A percentile compares a stretch with the other conserved stretches of the same genome.
These are phyloP conservation scores for Cyphomyrmex costatus DNA, from an alignment of 1,140 invertebrate species.

Conservation along the genomic window DNA sequence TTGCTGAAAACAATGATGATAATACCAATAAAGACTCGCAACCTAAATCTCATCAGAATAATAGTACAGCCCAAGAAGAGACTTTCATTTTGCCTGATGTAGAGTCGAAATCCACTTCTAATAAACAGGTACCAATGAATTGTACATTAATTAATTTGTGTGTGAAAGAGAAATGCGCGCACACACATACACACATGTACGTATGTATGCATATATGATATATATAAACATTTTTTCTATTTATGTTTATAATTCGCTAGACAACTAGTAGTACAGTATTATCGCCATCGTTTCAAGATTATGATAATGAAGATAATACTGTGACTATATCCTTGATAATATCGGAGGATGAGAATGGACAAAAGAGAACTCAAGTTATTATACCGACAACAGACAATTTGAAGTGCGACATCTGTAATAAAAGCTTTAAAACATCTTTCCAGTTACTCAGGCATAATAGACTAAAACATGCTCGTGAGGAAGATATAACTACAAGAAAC, in stretches of 20 bases:
- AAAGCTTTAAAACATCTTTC: conserved; percentile 84
- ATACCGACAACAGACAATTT: conserved; percentile 85
- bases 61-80: conserved; percentile 75
- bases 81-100: conserved; percentile 78
- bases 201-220: too few species aligned
- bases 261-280: conserved; percentile 30
- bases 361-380: conserved; percentile 86
- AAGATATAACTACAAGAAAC: conserved; percentile 85
- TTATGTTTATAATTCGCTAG: conserved; percentile 28
- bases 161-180: too few species aligned
- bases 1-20: conserved; percentile 81
- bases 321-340: conserved; percentile 86
- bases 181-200: too few species aligned
- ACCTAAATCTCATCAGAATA: conserved; percentile 69
- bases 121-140: conserved; percentile 77
- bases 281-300: conserved; percentile 69
- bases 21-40: conserved; percentile 77
- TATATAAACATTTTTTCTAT: neutral
- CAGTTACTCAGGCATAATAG: conserved; percentile 85
- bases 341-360: conserved; percentile 85
- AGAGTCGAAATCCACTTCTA: conserved; percentile 70
- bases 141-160: neutral
- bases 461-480: conserved; percentile 85
- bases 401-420: conserved; percentile 85
- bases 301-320: conserved; percentile 85